These are phyloP conservation scores for Passer domesticus DNA, from an alignment of 2,113 vertebrate genomes.

Conservation along the genomic window DNA sequence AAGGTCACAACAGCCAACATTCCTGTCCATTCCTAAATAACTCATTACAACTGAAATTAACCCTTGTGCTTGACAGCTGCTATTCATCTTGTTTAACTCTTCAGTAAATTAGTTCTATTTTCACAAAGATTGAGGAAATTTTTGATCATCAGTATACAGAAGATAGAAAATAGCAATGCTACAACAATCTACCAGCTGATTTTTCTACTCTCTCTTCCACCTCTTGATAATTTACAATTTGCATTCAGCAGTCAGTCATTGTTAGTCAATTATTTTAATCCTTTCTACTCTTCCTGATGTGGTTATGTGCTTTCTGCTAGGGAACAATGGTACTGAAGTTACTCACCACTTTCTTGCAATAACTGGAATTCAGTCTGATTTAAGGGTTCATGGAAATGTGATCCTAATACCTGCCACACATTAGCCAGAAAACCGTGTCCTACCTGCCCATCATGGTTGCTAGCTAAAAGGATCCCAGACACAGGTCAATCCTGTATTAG, in stretches of 20 bases:
- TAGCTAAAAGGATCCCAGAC: neutral
- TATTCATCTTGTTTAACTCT: neutral
- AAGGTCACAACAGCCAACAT: neutral
- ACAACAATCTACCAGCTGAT: neutral
- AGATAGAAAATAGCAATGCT: neutral
- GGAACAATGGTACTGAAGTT: neutral
- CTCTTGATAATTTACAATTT: neutral
- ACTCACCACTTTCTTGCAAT: neutral
- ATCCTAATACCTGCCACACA: neutral
- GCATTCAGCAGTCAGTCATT: slow-evolving; percentile 5
- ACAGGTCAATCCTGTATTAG: neutral
- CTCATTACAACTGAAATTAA: neutral
- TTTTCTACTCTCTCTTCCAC: neutral
- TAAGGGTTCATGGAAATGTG: neutral
- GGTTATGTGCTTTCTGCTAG: neutral
- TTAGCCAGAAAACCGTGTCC: neutral
- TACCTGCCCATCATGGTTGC: neutral
- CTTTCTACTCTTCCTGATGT: neutral
- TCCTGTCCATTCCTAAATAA: neutral
- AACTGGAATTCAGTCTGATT: neutral
- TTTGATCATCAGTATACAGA: neutral
- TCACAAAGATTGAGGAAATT: neutral
- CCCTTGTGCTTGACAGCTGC: neutral
- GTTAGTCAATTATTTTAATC: slow-evolving; percentile 11
- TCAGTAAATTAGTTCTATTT: neutral